phyloP scores from a whole-genome alignment of 2,113 vertebrate genomes.

The Galbula dea region DNA sequence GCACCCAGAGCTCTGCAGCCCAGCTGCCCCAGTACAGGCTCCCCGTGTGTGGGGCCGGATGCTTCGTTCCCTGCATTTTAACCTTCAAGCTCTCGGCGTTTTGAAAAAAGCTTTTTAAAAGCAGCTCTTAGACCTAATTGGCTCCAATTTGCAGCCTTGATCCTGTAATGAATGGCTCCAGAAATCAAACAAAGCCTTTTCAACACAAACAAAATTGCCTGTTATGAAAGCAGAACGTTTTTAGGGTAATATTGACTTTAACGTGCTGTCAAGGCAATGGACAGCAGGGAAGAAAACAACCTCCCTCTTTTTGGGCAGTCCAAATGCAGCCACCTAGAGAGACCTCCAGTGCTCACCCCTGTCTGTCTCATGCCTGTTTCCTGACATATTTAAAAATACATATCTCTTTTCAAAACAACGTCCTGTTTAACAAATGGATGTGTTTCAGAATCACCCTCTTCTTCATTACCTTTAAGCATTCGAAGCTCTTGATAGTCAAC shows the following conservation, averaged over 20 bases:
- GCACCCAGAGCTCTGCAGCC: accelerated
- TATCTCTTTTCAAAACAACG: background rate
- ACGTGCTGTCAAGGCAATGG: constrained; percentile 65
- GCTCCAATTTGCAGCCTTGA: constrained; percentile 23
- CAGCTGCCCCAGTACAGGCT: background rate
- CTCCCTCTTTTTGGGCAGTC: background rate
- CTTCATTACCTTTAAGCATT: background rate
- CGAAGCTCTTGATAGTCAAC: background rate
- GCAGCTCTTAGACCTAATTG: background rate
- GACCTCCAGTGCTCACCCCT: background rate
- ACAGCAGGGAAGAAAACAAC: constrained; percentile 49
- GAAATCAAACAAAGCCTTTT: constrained; percentile 33
- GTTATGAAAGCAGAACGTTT: constrained; percentile 49
- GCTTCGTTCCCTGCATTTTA: background rate
- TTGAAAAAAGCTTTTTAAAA: constrained; percentile 26
- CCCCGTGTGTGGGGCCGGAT: background rate
- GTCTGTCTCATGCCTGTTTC: background rate
- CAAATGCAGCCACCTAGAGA: background rate
- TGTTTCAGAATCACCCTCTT: background rate
- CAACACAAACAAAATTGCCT: constrained; percentile 31
- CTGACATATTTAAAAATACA: background rate
- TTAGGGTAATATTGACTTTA: constrained; percentile 63
- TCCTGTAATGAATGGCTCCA: constrained; percentile 30
- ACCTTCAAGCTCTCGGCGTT: background rate
- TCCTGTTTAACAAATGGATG: background rate